These are phyloP conservation scores for Drosophila kuntzei DNA, from an alignment of 2,888 invertebrate genomes.

Conservation along the genomic window DNA sequence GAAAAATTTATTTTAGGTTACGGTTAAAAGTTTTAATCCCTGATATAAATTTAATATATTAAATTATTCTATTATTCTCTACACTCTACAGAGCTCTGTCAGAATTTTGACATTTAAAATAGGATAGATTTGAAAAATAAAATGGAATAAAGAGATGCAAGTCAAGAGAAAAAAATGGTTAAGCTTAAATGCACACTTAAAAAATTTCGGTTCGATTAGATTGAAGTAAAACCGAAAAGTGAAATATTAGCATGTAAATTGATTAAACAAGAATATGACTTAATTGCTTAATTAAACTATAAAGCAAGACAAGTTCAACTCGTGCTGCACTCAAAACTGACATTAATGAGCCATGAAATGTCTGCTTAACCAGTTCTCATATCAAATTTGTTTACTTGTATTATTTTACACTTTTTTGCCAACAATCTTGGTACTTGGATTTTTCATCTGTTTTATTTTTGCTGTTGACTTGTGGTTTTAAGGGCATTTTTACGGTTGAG, in stretches of 20 bases:
- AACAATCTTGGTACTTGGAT: background rate
- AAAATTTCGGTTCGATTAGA: background rate
- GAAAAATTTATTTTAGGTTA: too few relatives aligned
- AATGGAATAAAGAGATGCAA: background rate
- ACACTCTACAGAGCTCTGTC: background rate
- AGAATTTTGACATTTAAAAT: background rate
- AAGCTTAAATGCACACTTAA: too few relatives aligned
- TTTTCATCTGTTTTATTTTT: slow-evolving; percentile 13
- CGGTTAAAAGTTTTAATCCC: too few relatives aligned
- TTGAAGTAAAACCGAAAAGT: slow-evolving; percentile 11
- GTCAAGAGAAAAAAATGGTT: background rate
- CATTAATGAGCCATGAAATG: slow-evolving; percentile 70
- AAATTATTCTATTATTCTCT: too few relatives aligned
- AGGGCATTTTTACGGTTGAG: slow-evolving; percentile 5
- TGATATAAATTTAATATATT: too few relatives aligned
- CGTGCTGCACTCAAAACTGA: slow-evolving; percentile 37
- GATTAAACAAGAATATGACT: slow-evolving; percentile 52
- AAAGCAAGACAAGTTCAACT: slow-evolving; percentile 27
- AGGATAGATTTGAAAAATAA: background rate
- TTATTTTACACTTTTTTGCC: slow-evolving; percentile 18
- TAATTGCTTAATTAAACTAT: slow-evolving; percentile 44
- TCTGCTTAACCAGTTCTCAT: slow-evolving; percentile 62
- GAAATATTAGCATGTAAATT: slow-evolving; percentile 54
- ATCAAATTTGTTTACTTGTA: slow-evolving; percentile 13
- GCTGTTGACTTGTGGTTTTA: slow-evolving; percentile 14